phyloP scores from a whole-genome alignment of 2,888 invertebrate genomes.

The Ctenicera cuprea region DNA sequence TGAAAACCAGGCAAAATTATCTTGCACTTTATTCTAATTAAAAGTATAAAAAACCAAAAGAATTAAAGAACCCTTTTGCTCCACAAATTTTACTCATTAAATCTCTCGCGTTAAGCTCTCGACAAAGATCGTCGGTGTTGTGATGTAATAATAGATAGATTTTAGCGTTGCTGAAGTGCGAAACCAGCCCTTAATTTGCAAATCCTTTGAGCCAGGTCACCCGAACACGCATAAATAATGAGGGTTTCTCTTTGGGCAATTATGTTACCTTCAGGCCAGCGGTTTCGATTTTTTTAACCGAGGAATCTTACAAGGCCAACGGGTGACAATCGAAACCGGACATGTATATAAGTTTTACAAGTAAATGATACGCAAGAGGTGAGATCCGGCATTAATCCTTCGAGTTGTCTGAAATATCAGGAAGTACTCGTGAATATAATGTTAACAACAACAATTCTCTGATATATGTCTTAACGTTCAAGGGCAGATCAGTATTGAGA shows the following conservation, averaged over 20 bases:
- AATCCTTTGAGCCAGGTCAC: constrained; percentile 24
- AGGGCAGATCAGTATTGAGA: too few species aligned
- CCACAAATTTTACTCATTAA: constrained; percentile 4
- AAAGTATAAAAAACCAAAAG: background rate
- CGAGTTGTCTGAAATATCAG: background rate
- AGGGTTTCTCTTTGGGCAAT: constrained; percentile 7
- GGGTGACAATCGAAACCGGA: constrained; percentile 1
- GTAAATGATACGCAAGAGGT: background rate
- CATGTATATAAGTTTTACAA: constrained; percentile 2
- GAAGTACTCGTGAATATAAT: background rate
- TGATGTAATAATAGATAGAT: constrained; percentile 30
- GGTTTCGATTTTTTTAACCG: background rate
- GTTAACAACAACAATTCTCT: too few species aligned
- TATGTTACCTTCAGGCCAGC: constrained; percentile 12
- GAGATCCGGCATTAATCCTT: constrained; percentile 9
- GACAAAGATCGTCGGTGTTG: constrained; percentile 15
- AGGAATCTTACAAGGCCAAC: constrained; percentile 8
- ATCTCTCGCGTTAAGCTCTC: constrained; percentile 1
- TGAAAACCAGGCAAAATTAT: constrained; percentile 59
- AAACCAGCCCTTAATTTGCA: constrained; percentile 21
- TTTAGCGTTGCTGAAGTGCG: background rate
- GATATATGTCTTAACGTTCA: too few species aligned
- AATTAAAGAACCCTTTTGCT: constrained; percentile 19
- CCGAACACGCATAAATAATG: constrained; percentile 20
- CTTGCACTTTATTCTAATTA: background rate